Conservation (phyloP, 2,797 vertebrate genomes). For the Acestrorhynchus altus region DNA sequence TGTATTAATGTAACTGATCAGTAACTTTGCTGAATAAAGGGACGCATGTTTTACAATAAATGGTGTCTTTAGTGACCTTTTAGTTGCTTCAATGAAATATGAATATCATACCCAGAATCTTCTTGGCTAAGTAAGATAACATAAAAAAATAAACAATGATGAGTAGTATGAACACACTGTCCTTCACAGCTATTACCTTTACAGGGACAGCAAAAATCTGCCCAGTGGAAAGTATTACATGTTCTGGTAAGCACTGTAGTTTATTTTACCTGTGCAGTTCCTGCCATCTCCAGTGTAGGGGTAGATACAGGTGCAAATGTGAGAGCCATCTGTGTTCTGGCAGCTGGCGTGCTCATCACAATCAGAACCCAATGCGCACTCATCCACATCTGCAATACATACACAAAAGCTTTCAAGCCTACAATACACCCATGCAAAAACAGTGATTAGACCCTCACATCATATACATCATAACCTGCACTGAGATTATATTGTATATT, state of each 20-base stretch:
- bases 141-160: not conserved
- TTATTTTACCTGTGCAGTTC: conserved; percentile 88
- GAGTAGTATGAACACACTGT: not conserved
- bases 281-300: conserved; percentile 94
- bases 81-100: not conserved
- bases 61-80: not conserved
- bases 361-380: conserved; percentile 94
- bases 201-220: not conserved
- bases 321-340: conserved; percentile 93
- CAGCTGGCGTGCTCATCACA: conserved; percentile 89
- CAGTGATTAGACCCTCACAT: conserved; percentile 6
- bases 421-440: not conserved
- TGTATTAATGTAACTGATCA: too few species aligned
- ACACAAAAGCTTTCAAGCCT: conserved; percentile 13
- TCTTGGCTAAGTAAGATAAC: not conserved
- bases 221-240: not conserved
- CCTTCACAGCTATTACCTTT: not conserved
- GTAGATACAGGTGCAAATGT: conserved; percentile 86
- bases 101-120: not conserved
- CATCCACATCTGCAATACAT: conserved; percentile 87
- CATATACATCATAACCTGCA: not conserved
- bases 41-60: not conserved
- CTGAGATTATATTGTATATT: not conserved
- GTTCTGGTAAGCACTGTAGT: not conserved
- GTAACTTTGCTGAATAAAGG: too few species aligned